A percentile compares a stretch with the other conserved stretches of the same genome.
phyloP scores from a whole-genome alignment of 2,797 vertebrate genomes.

The Gephyroberyx darwinii region DNA sequence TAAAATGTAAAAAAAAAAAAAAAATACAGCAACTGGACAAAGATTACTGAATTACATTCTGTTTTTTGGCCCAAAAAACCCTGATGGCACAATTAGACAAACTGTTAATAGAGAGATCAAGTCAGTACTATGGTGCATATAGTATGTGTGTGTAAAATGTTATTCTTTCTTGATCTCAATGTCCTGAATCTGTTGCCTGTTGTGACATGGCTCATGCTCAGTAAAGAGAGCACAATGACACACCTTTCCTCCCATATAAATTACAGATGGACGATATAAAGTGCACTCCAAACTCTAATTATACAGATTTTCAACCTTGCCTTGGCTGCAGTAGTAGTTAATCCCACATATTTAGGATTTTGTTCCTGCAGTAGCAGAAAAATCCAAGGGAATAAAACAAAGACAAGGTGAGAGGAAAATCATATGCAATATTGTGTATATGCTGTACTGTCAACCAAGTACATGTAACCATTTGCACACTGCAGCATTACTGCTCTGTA shows the following conservation, averaged over 20 bases:
- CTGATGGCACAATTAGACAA: conserved; percentile 49
- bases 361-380: conserved; percentile 32
- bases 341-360: conserved; percentile 8
- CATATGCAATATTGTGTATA: conserved; percentile 15
- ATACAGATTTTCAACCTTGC: background rate
- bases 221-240: conserved; percentile 8
- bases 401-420: background rate
- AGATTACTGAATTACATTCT: conserved; percentile 47
- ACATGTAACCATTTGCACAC: conserved; percentile 41
- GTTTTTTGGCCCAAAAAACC: conserved; percentile 56
- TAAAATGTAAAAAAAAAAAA: background rate
- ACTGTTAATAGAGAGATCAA: conserved; percentile 37
- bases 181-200: conserved; percentile 31
- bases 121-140: conserved; percentile 40
- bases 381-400: background rate
- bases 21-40: conserved; percentile 31
- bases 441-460: conserved; percentile 24
- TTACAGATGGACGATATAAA: conserved; percentile 27
- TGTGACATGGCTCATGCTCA: background rate
- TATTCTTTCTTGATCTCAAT: background rate
- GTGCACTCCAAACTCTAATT: conserved; percentile 33
- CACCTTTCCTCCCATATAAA: conserved; percentile 12
- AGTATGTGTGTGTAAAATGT: conserved; percentile 18
- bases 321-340: background rate
- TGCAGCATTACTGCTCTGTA: conserved; percentile 34